Conservation (phyloP, 2,888 invertebrate species). For the Geotrupes spiniger region DNA sequence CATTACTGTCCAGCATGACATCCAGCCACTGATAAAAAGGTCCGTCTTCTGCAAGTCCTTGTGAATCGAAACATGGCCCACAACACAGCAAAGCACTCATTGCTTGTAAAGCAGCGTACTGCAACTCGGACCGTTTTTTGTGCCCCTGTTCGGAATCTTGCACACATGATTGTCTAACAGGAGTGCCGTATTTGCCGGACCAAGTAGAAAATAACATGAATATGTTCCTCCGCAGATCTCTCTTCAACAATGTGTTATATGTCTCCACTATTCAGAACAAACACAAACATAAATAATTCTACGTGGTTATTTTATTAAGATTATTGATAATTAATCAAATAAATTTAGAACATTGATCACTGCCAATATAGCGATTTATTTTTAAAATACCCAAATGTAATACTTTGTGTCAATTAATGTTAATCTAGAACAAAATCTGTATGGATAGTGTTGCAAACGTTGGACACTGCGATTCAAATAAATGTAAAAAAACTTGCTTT, state of each 20-base stretch:
- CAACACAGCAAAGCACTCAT: slow-evolving; percentile 96
- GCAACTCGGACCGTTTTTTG: slow-evolving; percentile 50
- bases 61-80: slow-evolving; percentile 89
- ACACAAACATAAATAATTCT: neutral
- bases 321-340: too few relatives aligned
- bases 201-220: slow-evolving; percentile 92
- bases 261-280: slow-evolving; percentile 75
- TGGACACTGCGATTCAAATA: too few relatives aligned
- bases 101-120: slow-evolving; percentile 65
- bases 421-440: too few relatives aligned
- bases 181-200: slow-evolving; percentile 84
- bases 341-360: too few relatives aligned
- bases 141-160: slow-evolving; percentile 32
- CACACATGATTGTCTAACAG: slow-evolving; percentile 49
- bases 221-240: slow-evolving; percentile 81
- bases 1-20: slow-evolving; percentile 81
- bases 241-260: slow-evolving; percentile 78
- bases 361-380: neutral
- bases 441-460: too few relatives aligned
- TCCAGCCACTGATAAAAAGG: slow-evolving; percentile 93
- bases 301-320: too few relatives aligned
- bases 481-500: too few relatives aligned
- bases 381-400: too few relatives aligned
- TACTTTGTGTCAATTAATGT: too few relatives aligned
- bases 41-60: slow-evolving; percentile 85